phyloP scores from a whole-genome alignment of 2,113 vertebrate species.

The Cichladusa arquata region DNA sequence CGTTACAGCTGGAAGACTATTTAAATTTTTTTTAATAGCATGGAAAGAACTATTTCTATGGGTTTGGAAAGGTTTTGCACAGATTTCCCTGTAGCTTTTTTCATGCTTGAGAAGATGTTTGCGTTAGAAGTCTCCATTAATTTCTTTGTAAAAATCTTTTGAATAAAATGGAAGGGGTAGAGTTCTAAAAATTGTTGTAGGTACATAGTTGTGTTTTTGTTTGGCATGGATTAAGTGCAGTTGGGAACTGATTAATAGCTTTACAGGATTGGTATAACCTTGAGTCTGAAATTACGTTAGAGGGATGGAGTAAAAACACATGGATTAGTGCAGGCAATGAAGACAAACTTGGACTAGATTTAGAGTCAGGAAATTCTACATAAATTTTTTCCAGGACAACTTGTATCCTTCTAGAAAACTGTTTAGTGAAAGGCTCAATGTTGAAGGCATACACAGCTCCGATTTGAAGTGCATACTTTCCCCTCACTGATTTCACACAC shows the following conservation, averaged over 20 bases:
- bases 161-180: background rate
- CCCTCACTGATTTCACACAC: background rate
- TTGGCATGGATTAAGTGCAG: background rate
- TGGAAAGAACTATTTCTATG: background rate
- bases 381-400: background rate
- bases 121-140: background rate
- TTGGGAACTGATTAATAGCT: background rate
- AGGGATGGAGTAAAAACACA: background rate
- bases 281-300: background rate
- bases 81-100: background rate
- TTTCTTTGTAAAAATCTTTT: background rate
- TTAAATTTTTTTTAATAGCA: background rate
- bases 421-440: background rate
- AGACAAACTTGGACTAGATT: background rate
- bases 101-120: background rate
- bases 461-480: background rate
- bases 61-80: background rate
- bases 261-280: background rate
- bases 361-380: background rate
- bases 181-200: background rate
- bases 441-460: background rate
- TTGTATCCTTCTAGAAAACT: background rate
- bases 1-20: background rate
- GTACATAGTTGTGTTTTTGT: background rate
- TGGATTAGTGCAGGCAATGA: background rate